Base-by-base conservation (phyloP, 2,888 invertebrate species). In the Neelides folsomi region DNA sequence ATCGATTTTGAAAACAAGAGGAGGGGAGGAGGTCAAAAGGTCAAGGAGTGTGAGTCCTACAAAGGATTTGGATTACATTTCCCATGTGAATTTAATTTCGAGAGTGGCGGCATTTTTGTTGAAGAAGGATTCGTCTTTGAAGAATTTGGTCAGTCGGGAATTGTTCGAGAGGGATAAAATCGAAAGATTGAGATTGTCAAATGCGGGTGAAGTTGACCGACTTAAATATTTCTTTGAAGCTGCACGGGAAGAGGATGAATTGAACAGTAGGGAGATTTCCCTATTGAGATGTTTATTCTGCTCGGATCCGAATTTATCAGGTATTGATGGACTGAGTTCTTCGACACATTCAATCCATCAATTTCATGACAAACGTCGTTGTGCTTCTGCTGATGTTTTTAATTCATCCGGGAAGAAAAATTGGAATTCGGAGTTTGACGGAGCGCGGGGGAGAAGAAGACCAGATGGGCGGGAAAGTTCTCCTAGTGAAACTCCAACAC, bases 31-130 rank as follows among this genome's bases (percentile, higher is more conserved):
- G 27, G 27, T 27, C 5, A 45, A 44, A 15, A 10, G 42, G 15
- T 43, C 41, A 13, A 41, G 42, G 15, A 35, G 35, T 7, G 44
- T 36, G 19, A 44, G 49, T 37, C 40, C 49, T 36, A 45, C 55
- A 34, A 1, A 40, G 6, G 46, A 57, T 42, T 47, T 56, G 19
- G 53, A 56, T 12, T 80, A 80, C 58, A 87, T 88, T 86, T 87
- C 88, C 0, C 86, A 84, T 66, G 87, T 88, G 60, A 86, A 88
- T 65, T 80, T 88, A n/a, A 89, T 88, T 64, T 87, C 87, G 64
- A 87, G 88, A 71, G 78, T 85, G 51, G 87, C 86, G 0, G 76
- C 79, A 1, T 71, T 84, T 35, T 74, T 77, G 44, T 71, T 64
- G 1, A 62, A 60, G 50, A 58, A 56, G 55, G 59, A 65, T 55